Percentiles rank a stretch among this genome's conserved stretches.
These are phyloP conservation scores for Frankliniella intonsa DNA, from an alignment of 2,888 invertebrate genomes.

Conservation along the genomic window DNA sequence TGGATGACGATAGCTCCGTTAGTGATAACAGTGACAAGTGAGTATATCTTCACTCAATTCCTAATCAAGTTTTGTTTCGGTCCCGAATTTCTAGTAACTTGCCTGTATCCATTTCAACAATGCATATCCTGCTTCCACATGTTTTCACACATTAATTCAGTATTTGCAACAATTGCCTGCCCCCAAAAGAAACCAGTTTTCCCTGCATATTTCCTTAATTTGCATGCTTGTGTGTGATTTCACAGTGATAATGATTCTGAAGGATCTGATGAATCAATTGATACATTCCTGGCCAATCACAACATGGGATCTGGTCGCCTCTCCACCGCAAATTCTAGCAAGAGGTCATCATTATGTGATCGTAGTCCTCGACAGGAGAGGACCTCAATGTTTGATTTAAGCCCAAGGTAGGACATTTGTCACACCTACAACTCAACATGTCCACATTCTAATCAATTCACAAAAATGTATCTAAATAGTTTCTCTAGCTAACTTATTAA, in stretches of 20 bases:
- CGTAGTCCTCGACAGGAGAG: slow-evolving; percentile 34
- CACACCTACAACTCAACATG: too few species aligned
- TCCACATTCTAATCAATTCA: background rate
- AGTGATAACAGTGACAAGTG: slow-evolving; percentile 61
- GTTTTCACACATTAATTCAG: too few species aligned
- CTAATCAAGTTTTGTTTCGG: too few species aligned
- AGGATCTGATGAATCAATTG: slow-evolving; percentile 62
- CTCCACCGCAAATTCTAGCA: slow-evolving; percentile 43
- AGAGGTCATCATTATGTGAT: slow-evolving; percentile 47
- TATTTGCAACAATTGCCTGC: too few species aligned
- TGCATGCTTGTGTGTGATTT: slow-evolving; percentile 38
- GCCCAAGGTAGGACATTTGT: background rate
- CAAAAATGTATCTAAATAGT: background rate
- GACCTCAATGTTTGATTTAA: slow-evolving; percentile 11
- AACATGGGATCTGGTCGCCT: slow-evolving; percentile 45
- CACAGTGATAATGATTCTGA: slow-evolving; percentile 60
- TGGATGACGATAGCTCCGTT: slow-evolving; percentile 55
- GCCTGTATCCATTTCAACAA: too few species aligned
- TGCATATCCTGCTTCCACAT: too few species aligned
- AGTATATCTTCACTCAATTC: slow-evolving; percentile 31
- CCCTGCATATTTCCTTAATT: background rate
- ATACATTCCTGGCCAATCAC: slow-evolving; percentile 60
- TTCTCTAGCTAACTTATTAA: too few species aligned
- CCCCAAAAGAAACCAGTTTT: too few species aligned
- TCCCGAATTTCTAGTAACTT: too few species aligned